Base-by-base conservation (phyloP, 53 echinoderm and acorn worm species). In the Mesocentrotus franciscanus region DNA sequence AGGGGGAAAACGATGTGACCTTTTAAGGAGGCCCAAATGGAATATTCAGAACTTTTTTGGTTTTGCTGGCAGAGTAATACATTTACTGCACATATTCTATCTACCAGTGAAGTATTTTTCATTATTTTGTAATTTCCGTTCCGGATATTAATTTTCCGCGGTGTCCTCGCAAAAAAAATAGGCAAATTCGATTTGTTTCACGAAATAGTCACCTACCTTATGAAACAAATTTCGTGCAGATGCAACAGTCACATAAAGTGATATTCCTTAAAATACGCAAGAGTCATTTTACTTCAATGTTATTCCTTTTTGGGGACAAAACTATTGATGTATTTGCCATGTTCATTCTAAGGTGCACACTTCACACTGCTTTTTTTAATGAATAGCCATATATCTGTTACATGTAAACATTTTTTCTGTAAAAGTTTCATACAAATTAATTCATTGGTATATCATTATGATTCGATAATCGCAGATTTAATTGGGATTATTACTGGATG, bases 81-180 rank as follows among this genome's bases (percentile, higher is more conserved):
- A 56, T 58, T 58, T 85, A 11, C 24, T 56, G 22, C 85, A n/a
- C 39, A 87, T 58, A 49, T 84, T 84, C 39, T 20, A 20, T 42
- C 49, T 22, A 84, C 55, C 39, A 20, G 18, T 22, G 39, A 22
- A 49, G 84, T 49, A 55, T 84, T 42, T 84, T 84, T 58, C 87
- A 57, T 87, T 56, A 87, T 58, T 87, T 87, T 27, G 27, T 87
- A 57, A 87, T 87, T 87, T 87, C 87, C 87, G 87, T 87, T 87
- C 87, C 58, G 87, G 87, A 87, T 87, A 87, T 87, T 87, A 84
- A 22, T 84, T 84, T 24, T 55, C 84, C n/a, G 58, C 87, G 56
- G 58, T 42, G 84, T 55, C 49, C 84, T 55, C 22, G 84, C 55
- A 20, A 84, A 84, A 49, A 49, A 64, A 49, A 5, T 49, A 64